Evolutionary conservation across 2,888 invertebrate genomes (phyloP).

Genomic region (Poecilus cupreus): DNA sequence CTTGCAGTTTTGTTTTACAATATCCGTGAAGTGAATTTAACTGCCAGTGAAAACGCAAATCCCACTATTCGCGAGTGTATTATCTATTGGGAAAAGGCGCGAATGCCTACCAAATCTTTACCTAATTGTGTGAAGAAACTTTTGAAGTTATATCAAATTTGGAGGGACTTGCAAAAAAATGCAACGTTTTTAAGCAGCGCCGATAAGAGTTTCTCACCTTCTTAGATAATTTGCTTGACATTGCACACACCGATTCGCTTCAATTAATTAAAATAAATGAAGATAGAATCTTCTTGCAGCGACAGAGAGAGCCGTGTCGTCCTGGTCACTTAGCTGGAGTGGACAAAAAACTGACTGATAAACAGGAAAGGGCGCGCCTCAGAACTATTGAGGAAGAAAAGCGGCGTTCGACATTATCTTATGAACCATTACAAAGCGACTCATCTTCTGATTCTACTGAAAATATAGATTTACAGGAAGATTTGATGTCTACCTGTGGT

Average conservation of each 20-base stretch:
- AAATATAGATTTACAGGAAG: no score
- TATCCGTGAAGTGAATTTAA: slow-evolving; percentile 59
- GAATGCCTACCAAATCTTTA: slow-evolving; percentile 63
- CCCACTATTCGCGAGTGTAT: slow-evolving; percentile 54
- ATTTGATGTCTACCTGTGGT: no score
- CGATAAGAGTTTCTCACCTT: slow-evolving; percentile 61
- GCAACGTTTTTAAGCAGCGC: slow-evolving; percentile 57
- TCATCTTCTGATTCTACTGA: no score
- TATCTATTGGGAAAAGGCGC: slow-evolving; percentile 66
- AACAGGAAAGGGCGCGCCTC: slow-evolving; percentile 62
- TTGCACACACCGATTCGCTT: slow-evolving; percentile 50
- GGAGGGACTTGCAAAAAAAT: slow-evolving; percentile 66
- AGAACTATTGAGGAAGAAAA: not conserved
- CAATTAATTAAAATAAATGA: slow-evolving; percentile 59
- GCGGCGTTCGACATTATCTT: no score
- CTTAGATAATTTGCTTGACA: slow-evolving; percentile 60
- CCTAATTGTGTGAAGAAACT: slow-evolving; percentile 62
- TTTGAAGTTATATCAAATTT: slow-evolving; percentile 65
- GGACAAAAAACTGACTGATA: slow-evolving; percentile 64
- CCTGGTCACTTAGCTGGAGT: slow-evolving; percentile 64
- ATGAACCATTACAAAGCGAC: no score
- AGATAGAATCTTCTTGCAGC: slow-evolving; percentile 42
- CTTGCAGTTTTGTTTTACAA: slow-evolving; percentile 61
- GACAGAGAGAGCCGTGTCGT: slow-evolving; percentile 64
- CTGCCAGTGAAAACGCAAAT: slow-evolving; percentile 49